Percentiles rank a stretch among this genome's conserved stretches.
Evolutionary conservation across 1,140 invertebrate genomes (phyloP).

Genomic region (Tetragonula clypearis): DNA sequence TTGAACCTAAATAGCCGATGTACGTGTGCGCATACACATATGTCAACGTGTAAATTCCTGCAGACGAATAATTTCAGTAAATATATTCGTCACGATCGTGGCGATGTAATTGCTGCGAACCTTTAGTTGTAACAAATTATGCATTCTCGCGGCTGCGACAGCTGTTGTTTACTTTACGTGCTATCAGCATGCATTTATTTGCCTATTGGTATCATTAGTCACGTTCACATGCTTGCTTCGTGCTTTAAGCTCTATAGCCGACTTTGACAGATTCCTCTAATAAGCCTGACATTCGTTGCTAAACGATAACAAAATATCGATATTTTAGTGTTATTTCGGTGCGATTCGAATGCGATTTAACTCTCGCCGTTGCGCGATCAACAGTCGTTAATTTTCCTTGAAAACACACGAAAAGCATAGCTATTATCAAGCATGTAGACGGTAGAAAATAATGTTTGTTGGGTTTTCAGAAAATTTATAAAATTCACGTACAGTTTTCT

Average conservation of each 20-base stretch:
- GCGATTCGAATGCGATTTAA: neutral
- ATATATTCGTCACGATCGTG: neutral
- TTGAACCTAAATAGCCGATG: neutral
- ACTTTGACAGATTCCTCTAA: neutral
- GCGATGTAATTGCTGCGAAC: constrained; percentile 14
- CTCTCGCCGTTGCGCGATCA: neutral
- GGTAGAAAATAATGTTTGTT: constrained; percentile 28
- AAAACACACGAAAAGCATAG: too few species aligned
- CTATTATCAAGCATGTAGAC: neutral
- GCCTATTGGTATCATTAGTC: constrained; percentile 38
- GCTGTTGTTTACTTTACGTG: constrained; percentile 44
- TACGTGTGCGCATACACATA: neutral
- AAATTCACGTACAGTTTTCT: neutral
- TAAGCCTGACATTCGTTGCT: neutral
- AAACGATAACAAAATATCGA: neutral
- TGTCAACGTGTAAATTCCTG: neutral
- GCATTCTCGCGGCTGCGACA: constrained; percentile 12
- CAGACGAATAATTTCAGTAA: neutral
- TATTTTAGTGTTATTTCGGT: neutral
- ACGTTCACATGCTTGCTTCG: neutral
- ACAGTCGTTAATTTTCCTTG: neutral
- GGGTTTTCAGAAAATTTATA: too few species aligned
- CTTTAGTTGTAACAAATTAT: constrained; percentile 53
- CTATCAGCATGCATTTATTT: constrained; percentile 45
- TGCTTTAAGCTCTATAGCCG: neutral